These are phyloP conservation scores for Triplophysa dalaica DNA, from an alignment of 2,113 vertebrate species.

Conservation along the genomic window DNA sequence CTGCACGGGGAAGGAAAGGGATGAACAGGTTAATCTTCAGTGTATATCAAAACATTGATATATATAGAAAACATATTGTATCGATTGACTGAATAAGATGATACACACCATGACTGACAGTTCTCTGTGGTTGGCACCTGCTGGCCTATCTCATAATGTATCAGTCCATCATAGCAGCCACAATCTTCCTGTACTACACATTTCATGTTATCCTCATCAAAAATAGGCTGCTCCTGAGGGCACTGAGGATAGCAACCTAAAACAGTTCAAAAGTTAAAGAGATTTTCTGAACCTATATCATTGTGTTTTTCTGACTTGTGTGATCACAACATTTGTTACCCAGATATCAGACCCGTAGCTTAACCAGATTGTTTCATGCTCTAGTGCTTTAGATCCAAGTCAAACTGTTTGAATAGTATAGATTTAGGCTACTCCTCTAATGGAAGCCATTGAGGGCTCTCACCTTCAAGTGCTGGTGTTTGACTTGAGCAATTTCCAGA, in stretches of 20 bases:
- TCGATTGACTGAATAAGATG: background rate
- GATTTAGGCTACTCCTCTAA: background rate
- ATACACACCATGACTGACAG: constrained; percentile 84
- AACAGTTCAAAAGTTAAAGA: background rate
- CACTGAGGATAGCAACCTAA: constrained; percentile 93
- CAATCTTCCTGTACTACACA: constrained; percentile 78
- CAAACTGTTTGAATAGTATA: too few relatives aligned
- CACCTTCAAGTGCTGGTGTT: constrained; percentile 85
- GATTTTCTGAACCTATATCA: too few relatives aligned
- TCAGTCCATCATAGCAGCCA: constrained; percentile 77
- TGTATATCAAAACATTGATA: background rate
- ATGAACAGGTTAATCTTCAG: constrained; percentile 11
- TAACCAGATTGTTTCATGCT: too few relatives aligned
- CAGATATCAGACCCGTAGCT: too few relatives aligned
- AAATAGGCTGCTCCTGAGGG: constrained; percentile 77
- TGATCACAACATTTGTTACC: too few relatives aligned
- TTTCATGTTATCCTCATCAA: constrained; percentile 87
- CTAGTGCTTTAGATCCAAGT: too few relatives aligned
- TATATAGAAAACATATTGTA: background rate
- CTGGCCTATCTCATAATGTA: constrained; percentile 69
- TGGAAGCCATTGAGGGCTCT: background rate
- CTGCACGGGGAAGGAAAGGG: constrained; percentile 58
- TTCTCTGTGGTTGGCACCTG: constrained; percentile 70
- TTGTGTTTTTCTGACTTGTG: too few relatives aligned
- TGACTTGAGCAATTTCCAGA: constrained; percentile 78